phyloP scores from a whole-genome alignment of 2,113 vertebrate species.

The Ciconia maguari region DNA sequence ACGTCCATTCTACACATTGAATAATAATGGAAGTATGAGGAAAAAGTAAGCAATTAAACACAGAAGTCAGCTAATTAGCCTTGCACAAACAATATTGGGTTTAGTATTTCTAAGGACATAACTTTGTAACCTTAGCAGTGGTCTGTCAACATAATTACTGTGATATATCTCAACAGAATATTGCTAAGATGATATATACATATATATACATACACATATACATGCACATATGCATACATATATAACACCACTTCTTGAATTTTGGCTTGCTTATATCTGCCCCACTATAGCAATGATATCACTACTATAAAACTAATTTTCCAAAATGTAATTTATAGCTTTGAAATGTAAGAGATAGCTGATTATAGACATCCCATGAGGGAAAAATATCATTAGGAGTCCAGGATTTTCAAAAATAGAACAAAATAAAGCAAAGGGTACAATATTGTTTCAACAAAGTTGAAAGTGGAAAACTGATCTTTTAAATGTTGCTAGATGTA shows the following conservation, averaged over 20 bases:
- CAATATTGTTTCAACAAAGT: not conserved
- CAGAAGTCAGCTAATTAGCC: not conserved
- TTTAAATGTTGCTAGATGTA: not conserved
- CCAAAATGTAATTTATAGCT: not conserved
- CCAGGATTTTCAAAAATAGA: not conserved
- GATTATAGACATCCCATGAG: not conserved
- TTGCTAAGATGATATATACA: not conserved
- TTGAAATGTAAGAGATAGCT: not conserved
- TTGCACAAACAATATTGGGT: not conserved
- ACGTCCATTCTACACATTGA: not conserved
- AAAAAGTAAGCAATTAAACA: not conserved
- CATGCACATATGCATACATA: not conserved
- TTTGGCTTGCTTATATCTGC: not conserved
- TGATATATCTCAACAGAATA: not conserved
- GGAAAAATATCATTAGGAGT: not conserved
- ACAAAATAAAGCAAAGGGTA: not conserved
- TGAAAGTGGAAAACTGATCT: not conserved
- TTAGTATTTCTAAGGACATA: not conserved
- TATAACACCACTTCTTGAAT: not conserved
- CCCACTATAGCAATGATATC: not conserved
- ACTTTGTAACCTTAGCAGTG: not conserved
- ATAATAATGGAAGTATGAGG: not conserved
- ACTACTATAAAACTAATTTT: not conserved
- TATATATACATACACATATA: too few relatives aligned
- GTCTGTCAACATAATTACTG: not conserved